Conservation (phyloP, 2,797 vertebrate species). For the Oceanodroma leucorhoa region DNA sequence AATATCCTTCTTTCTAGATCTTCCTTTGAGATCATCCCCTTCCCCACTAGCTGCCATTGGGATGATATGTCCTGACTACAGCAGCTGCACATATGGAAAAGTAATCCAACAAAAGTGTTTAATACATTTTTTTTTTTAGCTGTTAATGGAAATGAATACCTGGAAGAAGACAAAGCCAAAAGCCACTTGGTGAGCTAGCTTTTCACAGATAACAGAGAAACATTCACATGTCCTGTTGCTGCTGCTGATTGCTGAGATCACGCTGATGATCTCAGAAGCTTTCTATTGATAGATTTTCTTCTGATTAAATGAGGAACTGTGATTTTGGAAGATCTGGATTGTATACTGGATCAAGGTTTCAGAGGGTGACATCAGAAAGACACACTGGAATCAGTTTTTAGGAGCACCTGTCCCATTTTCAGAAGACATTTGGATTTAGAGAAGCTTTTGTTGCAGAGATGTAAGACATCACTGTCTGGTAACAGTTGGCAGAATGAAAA, state of each 20-base stretch:
- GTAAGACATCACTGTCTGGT: not conserved
- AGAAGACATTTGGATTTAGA: not conserved
- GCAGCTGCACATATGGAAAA: not conserved
- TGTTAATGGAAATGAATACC: constrained; percentile 9
- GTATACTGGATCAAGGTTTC: not conserved
- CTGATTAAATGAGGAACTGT: not conserved
- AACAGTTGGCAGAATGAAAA: not conserved
- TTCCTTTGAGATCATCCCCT: not conserved
- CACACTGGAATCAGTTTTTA: not conserved
- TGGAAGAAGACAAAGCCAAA: not conserved
- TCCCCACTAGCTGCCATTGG: not conserved
- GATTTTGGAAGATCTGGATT: not conserved
- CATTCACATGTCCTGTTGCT: not conserved
- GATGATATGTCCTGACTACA: not conserved
- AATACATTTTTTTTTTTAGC: not conserved
- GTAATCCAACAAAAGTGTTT: not conserved
- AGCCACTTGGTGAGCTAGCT: not conserved
- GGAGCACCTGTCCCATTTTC: not conserved
- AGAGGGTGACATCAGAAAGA: not conserved
- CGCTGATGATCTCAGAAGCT: not conserved
- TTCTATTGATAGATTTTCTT: not conserved
- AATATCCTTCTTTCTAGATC: not conserved
- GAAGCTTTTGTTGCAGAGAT: not conserved
- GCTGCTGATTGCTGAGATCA: constrained; percentile 4
- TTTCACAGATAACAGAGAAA: not conserved